Evolutionary conservation across 2,797 vertebrate species (phyloP), one percentile per base, ranked within the genome.

Genomic region (Cossypha niveicapilla): DNA sequence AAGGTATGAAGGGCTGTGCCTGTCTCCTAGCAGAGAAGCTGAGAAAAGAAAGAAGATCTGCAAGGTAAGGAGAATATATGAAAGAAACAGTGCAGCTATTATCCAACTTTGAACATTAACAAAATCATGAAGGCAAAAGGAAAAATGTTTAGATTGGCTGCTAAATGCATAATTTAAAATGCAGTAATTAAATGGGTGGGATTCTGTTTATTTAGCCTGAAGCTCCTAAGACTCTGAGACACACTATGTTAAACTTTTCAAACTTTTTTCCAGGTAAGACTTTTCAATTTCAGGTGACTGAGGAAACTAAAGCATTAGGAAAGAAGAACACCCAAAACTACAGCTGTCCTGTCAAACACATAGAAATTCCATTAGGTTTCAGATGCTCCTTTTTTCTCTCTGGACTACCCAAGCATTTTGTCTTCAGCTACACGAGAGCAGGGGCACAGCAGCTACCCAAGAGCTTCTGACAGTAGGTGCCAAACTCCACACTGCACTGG

Each of bases 31-130:
- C 48, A 93, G 48, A 75, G 51, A 53, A 25, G 35, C 17, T 80
- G 61, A 86, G 60, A 58, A 73, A 71, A 92, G 60, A 82, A 81
- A 27, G 58, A 82, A 62, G 87, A 76, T 54, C 35, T 63, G 53
- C 37, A 82, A 68, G 53, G 30, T 63, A 63, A 44, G 27, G 27
- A 62, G 24, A 50, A 24, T n/a, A 35, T 17, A 68, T 3, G 8
- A 58, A 86, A 34, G 68, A 70, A 92, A 74, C 18, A 48, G 5
- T 18, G 48, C 42, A 62, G 37, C 63, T 85, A 63, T 54, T 71
- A 65, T 27, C 28, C 1, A 22, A 47, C 34, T 63, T 25, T 17
- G 57, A 73, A 42, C 23, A 71, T 18, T 24, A 66, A 63, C 86
- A 88, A 56, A 78, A 57, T n/a, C 11, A 15, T 7, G 12, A 86